Evolutionary conservation across 2,797 vertebrate species (phyloP).

Genomic region (Chromobotia macracanthus): DNA sequence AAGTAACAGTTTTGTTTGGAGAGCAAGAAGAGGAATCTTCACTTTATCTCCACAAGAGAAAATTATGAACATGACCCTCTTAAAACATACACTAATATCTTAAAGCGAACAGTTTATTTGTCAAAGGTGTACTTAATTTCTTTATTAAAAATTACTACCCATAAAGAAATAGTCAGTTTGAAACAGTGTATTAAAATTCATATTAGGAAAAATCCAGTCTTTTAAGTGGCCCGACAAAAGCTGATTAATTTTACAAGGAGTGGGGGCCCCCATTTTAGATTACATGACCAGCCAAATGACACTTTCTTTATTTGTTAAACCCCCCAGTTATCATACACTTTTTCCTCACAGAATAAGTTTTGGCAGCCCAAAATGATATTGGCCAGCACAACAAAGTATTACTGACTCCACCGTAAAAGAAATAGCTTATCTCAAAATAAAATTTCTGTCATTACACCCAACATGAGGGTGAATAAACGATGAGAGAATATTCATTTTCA

Average conservation of each 20-base stretch:
- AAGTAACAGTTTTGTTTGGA: background rate
- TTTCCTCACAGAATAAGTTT: background rate
- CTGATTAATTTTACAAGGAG: background rate
- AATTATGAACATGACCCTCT: background rate
- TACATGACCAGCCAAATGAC: background rate
- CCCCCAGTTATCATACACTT: background rate
- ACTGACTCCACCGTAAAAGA: background rate
- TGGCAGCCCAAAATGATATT: too few species aligned
- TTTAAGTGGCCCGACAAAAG: background rate
- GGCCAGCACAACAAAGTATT: background rate
- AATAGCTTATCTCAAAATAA: background rate
- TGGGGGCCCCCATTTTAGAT: too few species aligned
- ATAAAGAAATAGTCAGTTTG: background rate
- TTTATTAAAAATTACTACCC: background rate
- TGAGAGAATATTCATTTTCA: background rate
- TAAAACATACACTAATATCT: background rate
- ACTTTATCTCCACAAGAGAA: background rate
- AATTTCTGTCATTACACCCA: background rate
- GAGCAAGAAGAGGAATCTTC: background rate
- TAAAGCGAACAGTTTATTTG: background rate
- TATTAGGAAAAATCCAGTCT: background rate
- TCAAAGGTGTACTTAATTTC: background rate
- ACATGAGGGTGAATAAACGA: background rate
- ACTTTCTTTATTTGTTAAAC: background rate
- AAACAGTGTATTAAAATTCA: background rate